Percentiles rank a stretch among this genome's conserved stretches.
These are phyloP conservation scores for Drosophila aff. DNA, from an alignment of 1,140 invertebrate genomes.

Conservation along the genomic window DNA sequence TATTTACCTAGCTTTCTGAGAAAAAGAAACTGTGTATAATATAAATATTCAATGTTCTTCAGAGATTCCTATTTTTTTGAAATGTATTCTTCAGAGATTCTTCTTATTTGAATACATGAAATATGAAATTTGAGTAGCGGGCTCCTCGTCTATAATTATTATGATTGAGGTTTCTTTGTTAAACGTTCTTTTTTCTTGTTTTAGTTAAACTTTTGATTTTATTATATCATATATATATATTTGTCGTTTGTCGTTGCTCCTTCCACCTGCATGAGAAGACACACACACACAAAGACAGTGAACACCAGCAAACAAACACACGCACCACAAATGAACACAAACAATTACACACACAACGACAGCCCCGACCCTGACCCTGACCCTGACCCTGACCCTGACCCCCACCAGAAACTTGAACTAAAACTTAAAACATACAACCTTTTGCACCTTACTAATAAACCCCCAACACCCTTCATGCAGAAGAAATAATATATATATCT, in stretches of 20 bases:
- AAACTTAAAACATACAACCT: conserved; percentile 1
- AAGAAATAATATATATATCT: too few relatives aligned
- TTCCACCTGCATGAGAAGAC: conserved; percentile 30
- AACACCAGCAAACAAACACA: not conserved
- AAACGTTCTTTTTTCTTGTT: conserved; percentile 14
- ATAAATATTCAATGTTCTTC: not conserved
- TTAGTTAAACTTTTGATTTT: conserved; percentile 20
- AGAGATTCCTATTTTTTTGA: not conserved
- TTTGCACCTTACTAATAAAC: conserved; percentile 6
- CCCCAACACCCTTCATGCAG: not conserved
- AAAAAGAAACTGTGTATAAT: not conserved
- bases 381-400: conserved; percentile 5
- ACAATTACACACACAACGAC: conserved; percentile 12
- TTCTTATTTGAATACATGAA: not conserved
- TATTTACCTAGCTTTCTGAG: not conserved
- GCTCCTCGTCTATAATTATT: conserved; percentile 1
- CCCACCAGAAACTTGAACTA: conserved; percentile 5
- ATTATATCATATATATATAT: not conserved
- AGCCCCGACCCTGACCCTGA: conserved; percentile 10
- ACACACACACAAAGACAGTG: not conserved
- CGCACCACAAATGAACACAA: conserved; percentile 7
- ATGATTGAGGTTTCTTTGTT: conserved; percentile 9
- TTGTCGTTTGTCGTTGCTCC: conserved; percentile 22
- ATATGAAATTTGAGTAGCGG: conserved; percentile 5
- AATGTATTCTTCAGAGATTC: not conserved